A percentile compares a stretch with the other conserved stretches of the same genome.
phyloP scores from a whole-genome alignment of 1,140 invertebrate genomes.

The Homalodisca vitripennis region DNA sequence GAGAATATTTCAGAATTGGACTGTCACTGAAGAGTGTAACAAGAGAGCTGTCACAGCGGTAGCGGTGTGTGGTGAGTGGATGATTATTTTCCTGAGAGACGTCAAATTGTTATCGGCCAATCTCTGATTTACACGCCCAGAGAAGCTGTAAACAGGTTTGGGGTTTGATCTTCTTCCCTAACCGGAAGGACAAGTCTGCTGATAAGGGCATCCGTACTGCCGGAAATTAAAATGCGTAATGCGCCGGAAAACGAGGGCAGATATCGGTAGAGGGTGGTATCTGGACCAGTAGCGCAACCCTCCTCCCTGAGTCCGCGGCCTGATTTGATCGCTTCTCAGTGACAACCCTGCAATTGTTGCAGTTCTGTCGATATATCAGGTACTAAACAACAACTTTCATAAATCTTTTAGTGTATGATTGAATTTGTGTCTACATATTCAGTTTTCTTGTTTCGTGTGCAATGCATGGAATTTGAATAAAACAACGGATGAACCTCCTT shows the following conservation, averaged over 20 bases:
- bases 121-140: neutral
- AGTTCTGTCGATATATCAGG: neutral
- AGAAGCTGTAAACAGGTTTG: neutral
- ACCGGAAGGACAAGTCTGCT: constrained; percentile 15
- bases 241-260: constrained; percentile 29
- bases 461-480: too few species aligned
- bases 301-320: neutral
- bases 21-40: too few species aligned
- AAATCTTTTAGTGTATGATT: too few species aligned
- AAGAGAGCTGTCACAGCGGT: too few species aligned
- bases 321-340: neutral
- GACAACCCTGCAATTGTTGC: neutral
- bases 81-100: too few species aligned
- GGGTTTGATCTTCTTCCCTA: neutral
- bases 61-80: too few species aligned
- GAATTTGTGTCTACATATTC: too few species aligned
- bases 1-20: too few species aligned
- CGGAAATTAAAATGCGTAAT: constrained; percentile 34
- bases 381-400: neutral
- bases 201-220: constrained; percentile 3
- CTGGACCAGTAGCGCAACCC: neutral
- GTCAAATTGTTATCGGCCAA: too few species aligned
- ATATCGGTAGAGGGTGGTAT: neutral
- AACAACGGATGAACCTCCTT: too few species aligned
- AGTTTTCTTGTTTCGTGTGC: too few species aligned